A percentile compares a stretch with the other conserved stretches of the same genome.
Conservation (phyloP, 2,888 invertebrate species). For the Diploptera punctata region DNA sequence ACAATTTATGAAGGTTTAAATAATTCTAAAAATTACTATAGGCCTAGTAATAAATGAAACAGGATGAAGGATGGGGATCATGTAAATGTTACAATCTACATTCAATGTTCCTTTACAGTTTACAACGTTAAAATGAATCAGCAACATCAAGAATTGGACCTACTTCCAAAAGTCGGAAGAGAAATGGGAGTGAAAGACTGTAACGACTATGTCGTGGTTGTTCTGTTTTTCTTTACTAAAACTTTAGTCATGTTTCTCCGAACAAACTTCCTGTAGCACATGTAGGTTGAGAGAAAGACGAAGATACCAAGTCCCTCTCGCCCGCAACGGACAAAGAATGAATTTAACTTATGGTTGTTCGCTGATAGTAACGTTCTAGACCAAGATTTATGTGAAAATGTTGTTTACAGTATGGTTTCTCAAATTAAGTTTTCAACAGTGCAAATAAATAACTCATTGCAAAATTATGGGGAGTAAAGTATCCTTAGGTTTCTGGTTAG, state of each 20-base stretch:
- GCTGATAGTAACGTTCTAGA: background rate
- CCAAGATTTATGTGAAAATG: background rate
- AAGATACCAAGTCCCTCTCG: background rate
- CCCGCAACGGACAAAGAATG: background rate
- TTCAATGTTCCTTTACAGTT: too few species aligned
- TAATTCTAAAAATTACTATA: too few species aligned
- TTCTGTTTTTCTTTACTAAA: background rate
- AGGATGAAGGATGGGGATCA: too few species aligned
- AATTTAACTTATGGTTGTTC: background rate
- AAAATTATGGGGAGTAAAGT: background rate
- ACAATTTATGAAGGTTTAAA: too few species aligned
- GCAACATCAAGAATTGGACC: background rate
- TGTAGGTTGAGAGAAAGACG: background rate
- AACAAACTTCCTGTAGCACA: background rate
- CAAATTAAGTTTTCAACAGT: background rate
- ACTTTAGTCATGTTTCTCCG: background rate
- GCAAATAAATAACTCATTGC: background rate
- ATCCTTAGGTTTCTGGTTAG: background rate
- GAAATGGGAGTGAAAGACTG: background rate
- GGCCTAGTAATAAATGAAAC: too few species aligned
- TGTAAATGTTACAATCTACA: too few species aligned
- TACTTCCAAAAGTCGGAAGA: background rate
- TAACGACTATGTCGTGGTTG: too few species aligned
- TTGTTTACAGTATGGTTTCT: background rate
- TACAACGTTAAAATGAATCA: too few species aligned